A percentile compares a stretch with the other conserved stretches of the same genome.
phyloP scores from a whole-genome alignment of 1,140 invertebrate genomes.

The Ceratina japonica region DNA sequence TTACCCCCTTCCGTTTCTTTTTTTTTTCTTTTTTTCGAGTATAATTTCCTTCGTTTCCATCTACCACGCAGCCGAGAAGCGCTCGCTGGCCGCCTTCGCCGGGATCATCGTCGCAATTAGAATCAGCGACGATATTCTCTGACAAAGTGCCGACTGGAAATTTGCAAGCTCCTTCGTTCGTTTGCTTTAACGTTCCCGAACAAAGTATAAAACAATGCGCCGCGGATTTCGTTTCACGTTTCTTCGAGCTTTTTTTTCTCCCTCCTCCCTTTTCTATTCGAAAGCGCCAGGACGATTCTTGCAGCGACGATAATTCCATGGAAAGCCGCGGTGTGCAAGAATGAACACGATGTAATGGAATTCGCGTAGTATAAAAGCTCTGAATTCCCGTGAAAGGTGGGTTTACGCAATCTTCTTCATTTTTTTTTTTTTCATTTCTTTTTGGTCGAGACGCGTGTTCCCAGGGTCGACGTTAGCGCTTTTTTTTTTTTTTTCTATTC shows the following conservation, averaged over 20 bases:
- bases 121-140: no score
- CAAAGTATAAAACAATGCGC: no score
- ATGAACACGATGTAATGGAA: conserved; percentile 42
- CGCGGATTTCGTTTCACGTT: neutral
- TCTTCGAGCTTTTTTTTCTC: neutral
- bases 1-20: no score
- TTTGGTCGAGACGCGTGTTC: conserved; percentile 46
- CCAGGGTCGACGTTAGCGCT: conserved; percentile 38
- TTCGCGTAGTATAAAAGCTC: conserved; percentile 45
- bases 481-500: no score
- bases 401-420: conserved; percentile 31
- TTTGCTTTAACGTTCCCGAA: neutral
- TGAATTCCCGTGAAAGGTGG: conserved; percentile 33
- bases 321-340: conserved; percentile 18
- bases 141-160: neutral
- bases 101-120: conserved; percentile 4
- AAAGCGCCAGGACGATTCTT: neutral
- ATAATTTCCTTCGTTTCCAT: neutral
- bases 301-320: conserved; percentile 26
- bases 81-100: conserved; percentile 1
- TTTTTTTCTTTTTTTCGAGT: neutral
- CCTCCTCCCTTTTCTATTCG: no score
- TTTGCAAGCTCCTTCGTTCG: neutral
- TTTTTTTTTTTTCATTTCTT: conserved; percentile 20
- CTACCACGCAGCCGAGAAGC: conserved; percentile 14